Base-by-base conservation (phyloP, 2,797 vertebrate species). In the Picus viridis region DNA sequence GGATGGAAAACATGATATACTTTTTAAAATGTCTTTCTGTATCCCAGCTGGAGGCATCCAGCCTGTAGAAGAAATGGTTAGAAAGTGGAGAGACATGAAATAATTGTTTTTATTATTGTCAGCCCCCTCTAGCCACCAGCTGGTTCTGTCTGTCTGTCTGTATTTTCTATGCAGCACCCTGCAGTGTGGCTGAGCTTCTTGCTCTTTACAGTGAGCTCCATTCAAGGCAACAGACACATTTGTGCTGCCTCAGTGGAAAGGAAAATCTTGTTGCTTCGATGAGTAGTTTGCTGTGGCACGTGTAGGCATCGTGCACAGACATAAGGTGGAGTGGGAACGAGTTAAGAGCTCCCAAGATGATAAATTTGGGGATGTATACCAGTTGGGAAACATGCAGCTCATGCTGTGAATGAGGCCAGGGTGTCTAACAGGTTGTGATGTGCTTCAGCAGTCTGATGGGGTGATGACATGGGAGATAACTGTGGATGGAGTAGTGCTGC, bases 331-430 rank as follows among this genome's bases (percentile, higher is more conserved):
- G 53, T 59, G 58, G 69, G 57, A 84, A 41, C 27, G 81, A 90
- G 83, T 58, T 59, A 51, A 56, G 81, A 83, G 89, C 79, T 90
- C 81, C 75, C 43, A 57, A 22, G 74, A 56, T 86, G 86, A 69
- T 39, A 68, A 34, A 89, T 61, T 26, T 49, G n/a, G 69, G 67
- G 67, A 16, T 61, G 63, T 53, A 32, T 20, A 7, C 23, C 0
- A 3, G 67, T 24, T 74, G 69, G 5, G 39, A 57, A 86, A 29
- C 0, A 1, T 20, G 65, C 34, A 4, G 77, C 41, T 75, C 3
- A 15, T 49, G 65, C 89, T 69, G 88, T 36, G 82, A 47, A 32
- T 5, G 82, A 72, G 64, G 30, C 83, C 1, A 7, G n/a, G 41
- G 12, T 27, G 64, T 39, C 75, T 51, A 67, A 27, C 74, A 23